These are phyloP conservation scores for Paedocypris micromegethes DNA, from an alignment of 2,797 vertebrate species.

Conservation along the genomic window DNA sequence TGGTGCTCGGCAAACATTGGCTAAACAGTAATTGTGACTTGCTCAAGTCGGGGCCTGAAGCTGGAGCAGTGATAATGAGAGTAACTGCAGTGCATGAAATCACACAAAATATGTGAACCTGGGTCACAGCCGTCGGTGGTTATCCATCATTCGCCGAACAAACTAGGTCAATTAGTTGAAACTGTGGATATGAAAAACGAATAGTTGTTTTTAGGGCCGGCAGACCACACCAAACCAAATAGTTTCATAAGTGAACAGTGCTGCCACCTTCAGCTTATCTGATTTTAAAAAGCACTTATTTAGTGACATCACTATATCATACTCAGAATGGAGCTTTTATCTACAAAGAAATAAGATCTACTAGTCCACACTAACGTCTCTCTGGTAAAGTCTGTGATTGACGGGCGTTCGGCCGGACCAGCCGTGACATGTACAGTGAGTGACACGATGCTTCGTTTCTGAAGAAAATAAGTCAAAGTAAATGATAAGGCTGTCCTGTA, in stretches of 20 bases:
- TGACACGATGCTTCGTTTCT: conserved; percentile 12
- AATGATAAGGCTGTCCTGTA: not conserved
- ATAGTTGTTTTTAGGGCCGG: conserved; percentile 9
- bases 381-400: conserved; percentile 20
- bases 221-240: conserved; percentile 13
- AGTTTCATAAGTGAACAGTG: conserved; percentile 2
- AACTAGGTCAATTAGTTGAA: conserved; percentile 18
- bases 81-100: conserved; percentile 22
- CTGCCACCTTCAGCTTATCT: too few species aligned
- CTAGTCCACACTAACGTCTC: not conserved
- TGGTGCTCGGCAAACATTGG: conserved; percentile 22
- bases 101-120: conserved; percentile 20
- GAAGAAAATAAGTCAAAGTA: not conserved
- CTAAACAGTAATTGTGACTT: conserved; percentile 31
- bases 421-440: conserved; percentile 12
- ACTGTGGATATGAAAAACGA: not conserved
- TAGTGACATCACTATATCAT: not conserved
- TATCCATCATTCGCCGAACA: conserved; percentile 21
- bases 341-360: too few species aligned
- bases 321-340: too few species aligned
- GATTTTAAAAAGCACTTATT: not conserved
- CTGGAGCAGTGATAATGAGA: conserved; percentile 13
- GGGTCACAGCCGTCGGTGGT: conserved; percentile 29
- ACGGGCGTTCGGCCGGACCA: conserved; percentile 22
- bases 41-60: conserved; percentile 32